These are phyloP conservation scores for Caretta caretta DNA, from an alignment of 2,113 vertebrate species.

Conservation along the genomic window DNA sequence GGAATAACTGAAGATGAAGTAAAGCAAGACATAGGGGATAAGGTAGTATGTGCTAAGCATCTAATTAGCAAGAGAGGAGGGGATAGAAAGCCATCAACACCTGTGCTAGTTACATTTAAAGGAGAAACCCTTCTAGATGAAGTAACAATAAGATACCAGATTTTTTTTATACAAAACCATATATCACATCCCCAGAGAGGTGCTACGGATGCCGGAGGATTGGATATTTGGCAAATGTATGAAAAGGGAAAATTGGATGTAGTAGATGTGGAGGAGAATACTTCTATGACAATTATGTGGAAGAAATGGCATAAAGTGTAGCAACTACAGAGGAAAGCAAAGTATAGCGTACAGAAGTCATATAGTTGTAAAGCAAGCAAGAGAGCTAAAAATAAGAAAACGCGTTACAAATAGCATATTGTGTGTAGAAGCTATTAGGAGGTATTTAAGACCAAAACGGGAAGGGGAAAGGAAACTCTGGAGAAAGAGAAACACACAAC, in stretches of 20 bases:
- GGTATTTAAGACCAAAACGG: not conserved
- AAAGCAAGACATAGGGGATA: not conserved
- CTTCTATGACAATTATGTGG: not conserved
- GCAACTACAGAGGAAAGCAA: not conserved
- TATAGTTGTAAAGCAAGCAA: not conserved
- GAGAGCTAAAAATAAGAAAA: not conserved
- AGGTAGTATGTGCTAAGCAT: not conserved
- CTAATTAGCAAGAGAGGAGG: not conserved
- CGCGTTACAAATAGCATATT: not conserved
- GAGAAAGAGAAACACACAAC: not conserved
- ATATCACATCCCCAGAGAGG: not conserved
- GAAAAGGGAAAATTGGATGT: not conserved
- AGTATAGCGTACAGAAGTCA: not conserved
- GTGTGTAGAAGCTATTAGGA: not conserved
- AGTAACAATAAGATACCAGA: not conserved
- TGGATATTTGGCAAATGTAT: not conserved
- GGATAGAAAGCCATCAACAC: not conserved
- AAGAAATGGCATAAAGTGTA: not conserved
- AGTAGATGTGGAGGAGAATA: not conserved
- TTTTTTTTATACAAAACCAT: not conserved
- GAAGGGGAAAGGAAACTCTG: not conserved
- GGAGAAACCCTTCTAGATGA: not conserved
- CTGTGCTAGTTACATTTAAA: not conserved
- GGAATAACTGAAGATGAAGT: not conserved
- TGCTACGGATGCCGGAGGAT: not conserved